phyloP scores from a whole-genome alignment of 2,888 invertebrate genomes.

The Calephelis perditalis region DNA sequence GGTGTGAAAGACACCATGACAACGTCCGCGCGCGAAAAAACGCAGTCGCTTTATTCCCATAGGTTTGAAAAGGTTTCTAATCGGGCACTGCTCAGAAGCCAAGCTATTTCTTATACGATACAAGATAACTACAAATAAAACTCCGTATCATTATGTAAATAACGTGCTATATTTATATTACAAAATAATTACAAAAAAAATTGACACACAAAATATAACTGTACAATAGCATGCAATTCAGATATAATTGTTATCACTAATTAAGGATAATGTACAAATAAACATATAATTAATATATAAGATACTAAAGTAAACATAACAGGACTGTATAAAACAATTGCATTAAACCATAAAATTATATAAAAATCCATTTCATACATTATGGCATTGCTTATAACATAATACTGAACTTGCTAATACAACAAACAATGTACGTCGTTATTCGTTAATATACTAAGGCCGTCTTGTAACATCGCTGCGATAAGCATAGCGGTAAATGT shows the following conservation, averaged over 20 bases:
- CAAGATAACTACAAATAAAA: constrained; percentile 31
- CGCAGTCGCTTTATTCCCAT: too few relatives aligned
- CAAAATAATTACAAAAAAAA: constrained; percentile 76
- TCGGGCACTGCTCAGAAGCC: too few relatives aligned
- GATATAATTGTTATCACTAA: constrained; percentile 55
- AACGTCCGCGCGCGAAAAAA: too few relatives aligned
- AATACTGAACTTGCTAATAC: constrained; percentile 77
- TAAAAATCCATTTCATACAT: constrained; percentile 66
- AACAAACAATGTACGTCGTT: constrained; percentile 64
- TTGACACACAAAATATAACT: constrained; percentile 71
- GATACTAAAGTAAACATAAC: constrained; percentile 57
- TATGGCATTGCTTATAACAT: constrained; percentile 70
- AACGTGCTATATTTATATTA: constrained; percentile 78
- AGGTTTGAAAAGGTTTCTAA: too few relatives aligned
- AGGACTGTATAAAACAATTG: constrained; percentile 52
- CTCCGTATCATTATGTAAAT: constrained; percentile 59
- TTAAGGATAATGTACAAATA: constrained; percentile 61
- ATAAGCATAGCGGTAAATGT: constrained; percentile 27
- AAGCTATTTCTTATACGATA: not conserved
- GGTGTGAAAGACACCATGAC: too few relatives aligned
- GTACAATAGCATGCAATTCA: constrained; percentile 69
- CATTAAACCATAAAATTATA: constrained; percentile 55
- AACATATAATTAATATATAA: constrained; percentile 47
- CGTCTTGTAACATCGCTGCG: not conserved
- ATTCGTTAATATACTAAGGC: constrained; percentile 31